Conservation (phyloP, 2,888 invertebrate genomes). For the Drosophila infuscata region DNA sequence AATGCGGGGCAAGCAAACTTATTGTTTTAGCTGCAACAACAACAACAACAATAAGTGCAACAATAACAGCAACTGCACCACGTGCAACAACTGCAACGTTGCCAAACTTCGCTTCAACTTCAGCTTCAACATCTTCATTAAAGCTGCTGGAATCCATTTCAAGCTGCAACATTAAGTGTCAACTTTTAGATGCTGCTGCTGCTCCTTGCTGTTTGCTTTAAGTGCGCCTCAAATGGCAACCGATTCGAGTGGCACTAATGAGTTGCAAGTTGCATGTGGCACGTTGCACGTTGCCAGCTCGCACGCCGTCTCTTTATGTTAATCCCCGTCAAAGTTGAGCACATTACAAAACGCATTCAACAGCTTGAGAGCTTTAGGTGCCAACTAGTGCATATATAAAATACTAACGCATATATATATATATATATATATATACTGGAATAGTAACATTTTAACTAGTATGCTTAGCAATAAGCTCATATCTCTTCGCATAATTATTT, state of each 20-base stretch:
- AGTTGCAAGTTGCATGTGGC: slow-evolving; percentile 39
- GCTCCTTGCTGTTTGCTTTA: slow-evolving; percentile 11
- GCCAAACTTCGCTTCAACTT: slow-evolving; percentile 48
- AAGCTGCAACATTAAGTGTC: slow-evolving; percentile 41
- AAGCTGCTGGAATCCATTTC: slow-evolving; percentile 9
- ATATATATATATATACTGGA: too few species aligned
- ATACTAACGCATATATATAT: background rate
- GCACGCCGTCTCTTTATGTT: slow-evolving; percentile 5
- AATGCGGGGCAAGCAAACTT: slow-evolving; percentile 47
- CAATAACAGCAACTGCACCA: background rate
- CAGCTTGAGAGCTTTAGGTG: background rate
- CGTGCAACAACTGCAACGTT: slow-evolving; percentile 29
- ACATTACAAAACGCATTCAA: slow-evolving; percentile 9
- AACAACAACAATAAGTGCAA: background rate
- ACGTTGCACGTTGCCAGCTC: background rate
- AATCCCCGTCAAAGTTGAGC: slow-evolving; percentile 15
- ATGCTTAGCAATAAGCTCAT: background rate
- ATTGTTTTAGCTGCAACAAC: slow-evolving; percentile 35
- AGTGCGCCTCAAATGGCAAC: slow-evolving; percentile 31
- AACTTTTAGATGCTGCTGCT: slow-evolving; percentile 33
- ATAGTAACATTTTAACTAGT: background rate
- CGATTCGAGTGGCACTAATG: slow-evolving; percentile 53
- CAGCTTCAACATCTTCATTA: background rate
- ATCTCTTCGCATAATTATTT: background rate
- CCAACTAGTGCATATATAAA: background rate